A percentile compares a stretch with the other conserved stretches of the same genome.
These are phyloP conservation scores for Brachyhypopomus occidentalis DNA, from an alignment of 2,113 vertebrate genomes.

Conservation along the genomic window DNA sequence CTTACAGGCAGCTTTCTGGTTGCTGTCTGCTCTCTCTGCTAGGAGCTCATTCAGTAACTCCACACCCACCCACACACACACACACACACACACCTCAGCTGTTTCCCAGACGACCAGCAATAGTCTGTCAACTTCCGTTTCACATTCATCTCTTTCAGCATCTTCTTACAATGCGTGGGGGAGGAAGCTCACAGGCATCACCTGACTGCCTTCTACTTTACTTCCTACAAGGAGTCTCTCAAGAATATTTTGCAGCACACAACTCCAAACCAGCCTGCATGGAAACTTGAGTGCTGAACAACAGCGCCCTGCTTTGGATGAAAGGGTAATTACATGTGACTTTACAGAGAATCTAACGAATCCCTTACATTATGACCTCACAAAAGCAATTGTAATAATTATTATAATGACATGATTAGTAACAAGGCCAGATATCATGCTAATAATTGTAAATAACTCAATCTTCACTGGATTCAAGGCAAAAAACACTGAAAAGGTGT, in stretches of 20 bases:
- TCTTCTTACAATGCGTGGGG: neutral
- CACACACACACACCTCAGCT: neutral
- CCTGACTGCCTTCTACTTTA: conserved; percentile 58
- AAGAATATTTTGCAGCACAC: neutral
- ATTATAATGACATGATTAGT: no score
- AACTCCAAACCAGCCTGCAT: conserved; percentile 59
- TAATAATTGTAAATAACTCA: no score
- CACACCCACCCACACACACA: no score
- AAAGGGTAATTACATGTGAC: neutral
- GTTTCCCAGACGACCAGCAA: neutral
- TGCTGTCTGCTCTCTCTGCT: neutral
- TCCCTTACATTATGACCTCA: no score
- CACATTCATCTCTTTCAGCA: conserved; percentile 14
- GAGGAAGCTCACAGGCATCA: conserved; percentile 28
- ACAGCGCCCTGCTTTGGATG: conserved; percentile 63
- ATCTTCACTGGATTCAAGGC: no score
- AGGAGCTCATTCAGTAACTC: neutral
- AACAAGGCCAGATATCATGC: no score
- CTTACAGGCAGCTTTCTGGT: neutral
- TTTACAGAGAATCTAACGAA: no score
- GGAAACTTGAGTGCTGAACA: conserved; percentile 62
- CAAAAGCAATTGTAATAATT: no score
- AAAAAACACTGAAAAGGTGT: no score
- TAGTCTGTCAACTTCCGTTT: neutral
- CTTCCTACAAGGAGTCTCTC: neutral